phyloP scores from a whole-genome alignment of 2,113 vertebrate species.

The Ivindomyrus marchei region DNA sequence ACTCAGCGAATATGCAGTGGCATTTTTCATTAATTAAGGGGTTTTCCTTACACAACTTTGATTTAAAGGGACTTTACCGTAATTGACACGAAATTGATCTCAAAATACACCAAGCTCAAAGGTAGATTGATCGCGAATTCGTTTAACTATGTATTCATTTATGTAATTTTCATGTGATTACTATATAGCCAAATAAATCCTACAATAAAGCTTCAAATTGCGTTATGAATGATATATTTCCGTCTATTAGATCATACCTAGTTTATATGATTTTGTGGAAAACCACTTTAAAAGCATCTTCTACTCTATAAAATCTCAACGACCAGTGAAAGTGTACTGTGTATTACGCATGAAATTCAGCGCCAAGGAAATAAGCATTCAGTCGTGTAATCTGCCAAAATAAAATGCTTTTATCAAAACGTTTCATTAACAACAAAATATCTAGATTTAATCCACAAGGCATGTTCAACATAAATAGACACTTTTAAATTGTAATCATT shows the following conservation, averaged over 20 bases:
- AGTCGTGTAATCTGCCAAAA: not conserved
- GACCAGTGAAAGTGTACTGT: not conserved
- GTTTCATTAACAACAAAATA: not conserved
- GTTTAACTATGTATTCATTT: not conserved
- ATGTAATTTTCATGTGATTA: not conserved
- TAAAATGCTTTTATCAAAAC: slow-evolving; percentile 2
- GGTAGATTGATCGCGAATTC: not conserved
- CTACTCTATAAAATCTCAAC: not conserved
- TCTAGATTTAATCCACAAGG: not conserved
- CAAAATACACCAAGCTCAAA: not conserved
- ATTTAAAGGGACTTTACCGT: not conserved
- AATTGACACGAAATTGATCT: not conserved
- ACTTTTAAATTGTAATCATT: not conserved
- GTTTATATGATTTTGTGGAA: not conserved
- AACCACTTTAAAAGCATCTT: not conserved
- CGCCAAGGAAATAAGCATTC: not conserved
- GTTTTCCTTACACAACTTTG: not conserved
- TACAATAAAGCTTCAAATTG: not conserved
- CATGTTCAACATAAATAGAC: not conserved
- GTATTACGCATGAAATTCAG: not conserved
- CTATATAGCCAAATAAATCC: not conserved
- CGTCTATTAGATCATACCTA: not conserved
- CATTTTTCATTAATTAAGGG: not conserved
- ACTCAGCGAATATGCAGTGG: not conserved
- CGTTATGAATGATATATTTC: not conserved